These are phyloP conservation scores for Struthidea cinerea DNA, from an alignment of 2,113 vertebrate species.

Conservation along the genomic window DNA sequence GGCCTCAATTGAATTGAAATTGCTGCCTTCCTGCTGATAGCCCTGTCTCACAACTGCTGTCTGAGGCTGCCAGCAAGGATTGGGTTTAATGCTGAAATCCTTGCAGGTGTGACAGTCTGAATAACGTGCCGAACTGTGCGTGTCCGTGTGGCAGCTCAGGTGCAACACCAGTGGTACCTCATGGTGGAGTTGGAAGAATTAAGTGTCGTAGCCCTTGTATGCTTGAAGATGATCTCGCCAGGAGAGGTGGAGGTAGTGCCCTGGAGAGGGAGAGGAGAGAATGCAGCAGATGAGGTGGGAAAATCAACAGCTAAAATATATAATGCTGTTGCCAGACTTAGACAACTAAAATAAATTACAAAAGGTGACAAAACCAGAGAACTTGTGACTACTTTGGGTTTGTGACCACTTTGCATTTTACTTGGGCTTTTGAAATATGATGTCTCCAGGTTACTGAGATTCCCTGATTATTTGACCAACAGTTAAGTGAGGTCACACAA, in stretches of 20 bases:
- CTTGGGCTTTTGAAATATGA: not conserved
- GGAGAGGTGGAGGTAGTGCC: not conserved
- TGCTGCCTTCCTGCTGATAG: accelerated
- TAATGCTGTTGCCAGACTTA: not conserved
- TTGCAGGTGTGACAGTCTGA: not conserved
- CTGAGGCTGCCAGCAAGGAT: not conserved
- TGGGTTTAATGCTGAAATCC: not conserved
- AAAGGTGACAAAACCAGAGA: not conserved
- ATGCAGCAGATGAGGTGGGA: not conserved
- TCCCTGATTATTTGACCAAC: not conserved
- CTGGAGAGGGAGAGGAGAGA: not conserved
- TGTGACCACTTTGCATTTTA: not conserved
- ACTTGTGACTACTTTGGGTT: accelerated
- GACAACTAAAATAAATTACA: not conserved
- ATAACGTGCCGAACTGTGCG: accelerated
- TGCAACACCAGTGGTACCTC: not conserved
- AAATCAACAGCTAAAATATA: not conserved
- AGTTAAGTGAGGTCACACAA: not conserved
- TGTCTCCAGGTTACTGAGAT: not conserved
- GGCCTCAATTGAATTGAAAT: not conserved
- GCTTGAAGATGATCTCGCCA: not conserved
- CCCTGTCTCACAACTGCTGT: accelerated
- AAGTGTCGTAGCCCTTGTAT: accelerated
- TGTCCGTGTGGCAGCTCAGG: accelerated
- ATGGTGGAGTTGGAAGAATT: not conserved